Evolutionary conservation across 2,797 vertebrate species (phyloP).

Genomic region (Chelonia mydas): DNA sequence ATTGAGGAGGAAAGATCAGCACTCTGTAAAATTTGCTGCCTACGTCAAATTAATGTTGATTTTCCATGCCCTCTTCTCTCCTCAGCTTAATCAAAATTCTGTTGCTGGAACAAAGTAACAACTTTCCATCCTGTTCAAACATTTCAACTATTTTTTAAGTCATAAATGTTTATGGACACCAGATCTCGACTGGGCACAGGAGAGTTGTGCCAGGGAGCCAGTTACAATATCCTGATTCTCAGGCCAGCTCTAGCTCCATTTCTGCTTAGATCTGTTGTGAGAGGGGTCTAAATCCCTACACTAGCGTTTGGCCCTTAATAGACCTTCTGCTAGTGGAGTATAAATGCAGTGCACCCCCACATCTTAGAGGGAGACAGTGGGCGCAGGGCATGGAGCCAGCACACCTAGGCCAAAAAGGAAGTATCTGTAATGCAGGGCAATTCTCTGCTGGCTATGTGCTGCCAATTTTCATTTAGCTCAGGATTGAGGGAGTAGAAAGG

Average conservation of each 20-base stretch:
- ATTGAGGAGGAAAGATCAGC: neutral
- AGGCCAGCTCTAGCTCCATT: neutral
- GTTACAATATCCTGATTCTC: neutral
- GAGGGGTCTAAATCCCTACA: neutral
- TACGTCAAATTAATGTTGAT: neutral
- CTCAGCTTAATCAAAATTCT: neutral
- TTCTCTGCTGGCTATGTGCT: neutral
- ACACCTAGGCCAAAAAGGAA: neutral
- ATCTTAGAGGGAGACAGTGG: neutral
- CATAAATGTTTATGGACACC: neutral
- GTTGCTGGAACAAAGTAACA: neutral
- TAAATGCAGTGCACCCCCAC: neutral
- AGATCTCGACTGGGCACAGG: neutral
- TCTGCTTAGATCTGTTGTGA: neutral
- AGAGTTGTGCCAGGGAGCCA: neutral
- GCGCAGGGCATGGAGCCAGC: neutral
- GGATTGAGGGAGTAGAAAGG: neutral
- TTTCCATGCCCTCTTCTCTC: neutral
- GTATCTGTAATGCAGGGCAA: neutral
- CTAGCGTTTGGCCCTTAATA: neutral
- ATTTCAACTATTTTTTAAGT: neutral
- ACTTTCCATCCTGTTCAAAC: neutral
- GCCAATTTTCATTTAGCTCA: neutral
- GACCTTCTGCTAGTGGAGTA: neutral
- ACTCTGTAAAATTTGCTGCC: neutral